Conservation (phyloP, 2,888 invertebrate genomes). For the Thysanoteuthis rhombus region DNA sequence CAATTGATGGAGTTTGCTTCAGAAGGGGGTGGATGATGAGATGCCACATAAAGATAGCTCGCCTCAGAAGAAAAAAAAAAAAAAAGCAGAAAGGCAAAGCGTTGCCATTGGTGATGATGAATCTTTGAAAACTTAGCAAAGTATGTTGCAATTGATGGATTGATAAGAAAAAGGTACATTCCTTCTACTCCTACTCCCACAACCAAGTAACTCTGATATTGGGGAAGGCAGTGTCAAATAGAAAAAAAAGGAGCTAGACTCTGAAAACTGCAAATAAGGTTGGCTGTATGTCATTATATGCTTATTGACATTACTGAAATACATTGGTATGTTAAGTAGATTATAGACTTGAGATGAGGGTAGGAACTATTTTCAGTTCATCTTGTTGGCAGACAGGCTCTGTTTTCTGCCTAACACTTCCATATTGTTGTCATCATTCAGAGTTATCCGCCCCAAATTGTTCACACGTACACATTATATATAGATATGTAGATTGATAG, state of each 20-base stretch:
- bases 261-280: constrained; percentile 12
- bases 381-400: constrained; percentile 12
- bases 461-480: neutral
- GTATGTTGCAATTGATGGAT: constrained; percentile 12
- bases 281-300: constrained; percentile 12
- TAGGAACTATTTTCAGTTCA: neutral
- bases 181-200: neutral
- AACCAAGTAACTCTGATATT: neutral
- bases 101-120: neutral
- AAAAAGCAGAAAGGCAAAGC: neutral
- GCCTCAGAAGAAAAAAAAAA: neutral
- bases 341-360: neutral
- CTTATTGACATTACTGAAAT: neutral
- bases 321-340: constrained; percentile 12
- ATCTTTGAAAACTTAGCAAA: constrained; percentile 12
- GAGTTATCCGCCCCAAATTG: neutral
- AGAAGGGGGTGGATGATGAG: neutral
- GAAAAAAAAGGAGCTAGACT: neutral
- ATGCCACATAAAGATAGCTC: neutral
- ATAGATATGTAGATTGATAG: neutral
- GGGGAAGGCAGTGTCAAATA: neutral
- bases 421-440: neutral
- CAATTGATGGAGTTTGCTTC: neutral
- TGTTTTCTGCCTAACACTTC: constrained; percentile 12
- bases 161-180: neutral